phyloP scores from a whole-genome alignment of 2,888 invertebrate species.

The Hypercompe scribonia region DNA sequence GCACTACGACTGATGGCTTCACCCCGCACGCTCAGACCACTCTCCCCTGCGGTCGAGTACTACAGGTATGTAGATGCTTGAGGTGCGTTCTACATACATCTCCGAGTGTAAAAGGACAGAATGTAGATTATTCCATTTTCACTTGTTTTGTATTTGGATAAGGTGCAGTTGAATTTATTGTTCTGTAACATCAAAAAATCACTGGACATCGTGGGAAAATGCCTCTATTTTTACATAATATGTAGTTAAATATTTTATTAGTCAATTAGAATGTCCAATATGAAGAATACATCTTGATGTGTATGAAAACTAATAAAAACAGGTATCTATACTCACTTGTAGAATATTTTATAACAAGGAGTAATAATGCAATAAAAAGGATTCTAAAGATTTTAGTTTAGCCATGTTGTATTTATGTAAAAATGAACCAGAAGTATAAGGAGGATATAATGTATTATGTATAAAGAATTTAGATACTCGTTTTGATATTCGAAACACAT shows the following conservation, averaged over 20 bases:
- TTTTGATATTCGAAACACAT: slow-evolving; percentile 4
- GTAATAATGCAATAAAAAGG: background rate
- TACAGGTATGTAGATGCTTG: background rate
- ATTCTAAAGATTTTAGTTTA: background rate
- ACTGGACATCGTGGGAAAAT: background rate
- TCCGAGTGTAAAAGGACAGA: background rate
- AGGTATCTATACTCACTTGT: background rate
- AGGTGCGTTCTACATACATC: background rate
- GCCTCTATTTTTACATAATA: background rate
- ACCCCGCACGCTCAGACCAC: background rate
- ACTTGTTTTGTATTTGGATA: background rate
- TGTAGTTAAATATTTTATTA: background rate
- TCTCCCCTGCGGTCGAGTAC: background rate
- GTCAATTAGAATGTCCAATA: background rate
- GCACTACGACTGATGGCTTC: slow-evolving; percentile 73
- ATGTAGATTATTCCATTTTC: background rate
- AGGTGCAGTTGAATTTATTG: background rate
- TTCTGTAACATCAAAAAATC: background rate
- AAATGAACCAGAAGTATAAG: background rate
- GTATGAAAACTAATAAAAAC: background rate
- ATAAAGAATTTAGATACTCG: background rate
- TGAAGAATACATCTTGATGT: background rate
- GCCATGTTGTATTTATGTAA: background rate
- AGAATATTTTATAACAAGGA: background rate
- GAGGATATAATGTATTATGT: background rate